phyloP scores from a whole-genome alignment of 2,113 vertebrate genomes.

The Aptenodytes patagonicus region DNA sequence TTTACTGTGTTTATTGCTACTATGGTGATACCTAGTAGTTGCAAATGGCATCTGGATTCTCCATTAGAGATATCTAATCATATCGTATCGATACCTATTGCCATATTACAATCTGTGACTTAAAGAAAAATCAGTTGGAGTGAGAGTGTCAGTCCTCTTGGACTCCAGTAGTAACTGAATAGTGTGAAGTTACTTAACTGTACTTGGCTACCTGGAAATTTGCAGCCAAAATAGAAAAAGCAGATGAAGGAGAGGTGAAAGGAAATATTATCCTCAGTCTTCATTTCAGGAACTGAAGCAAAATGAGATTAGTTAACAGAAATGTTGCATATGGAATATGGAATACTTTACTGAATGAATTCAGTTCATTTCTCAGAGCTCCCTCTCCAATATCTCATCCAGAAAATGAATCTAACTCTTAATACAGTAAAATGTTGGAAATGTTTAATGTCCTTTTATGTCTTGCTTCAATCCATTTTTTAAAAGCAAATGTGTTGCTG shows the following conservation, averaged over 20 bases:
- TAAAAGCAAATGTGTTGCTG: background rate
- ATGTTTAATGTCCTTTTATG: background rate
- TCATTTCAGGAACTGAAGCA: background rate
- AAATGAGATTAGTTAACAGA: background rate
- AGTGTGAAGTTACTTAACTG: background rate
- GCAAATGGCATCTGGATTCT: background rate
- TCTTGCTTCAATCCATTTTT: background rate
- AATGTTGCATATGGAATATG: background rate
- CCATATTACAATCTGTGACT: background rate
- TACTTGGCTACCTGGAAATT: background rate
- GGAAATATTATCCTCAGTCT: background rate
- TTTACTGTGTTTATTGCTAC: background rate
- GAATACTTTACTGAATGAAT: background rate
- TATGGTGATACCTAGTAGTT: background rate
- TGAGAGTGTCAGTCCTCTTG: background rate
- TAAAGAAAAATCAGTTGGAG: background rate
- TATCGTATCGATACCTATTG: background rate
- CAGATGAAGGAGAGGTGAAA: background rate
- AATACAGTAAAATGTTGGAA: background rate
- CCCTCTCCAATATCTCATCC: background rate
- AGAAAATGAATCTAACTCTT: background rate
- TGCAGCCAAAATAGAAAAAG: background rate
- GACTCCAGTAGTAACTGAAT: background rate
- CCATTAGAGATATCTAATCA: background rate
- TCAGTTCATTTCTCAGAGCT: background rate